Conservation (phyloP, 2,113 vertebrate genomes). For the Ceuthmochares aereus region DNA sequence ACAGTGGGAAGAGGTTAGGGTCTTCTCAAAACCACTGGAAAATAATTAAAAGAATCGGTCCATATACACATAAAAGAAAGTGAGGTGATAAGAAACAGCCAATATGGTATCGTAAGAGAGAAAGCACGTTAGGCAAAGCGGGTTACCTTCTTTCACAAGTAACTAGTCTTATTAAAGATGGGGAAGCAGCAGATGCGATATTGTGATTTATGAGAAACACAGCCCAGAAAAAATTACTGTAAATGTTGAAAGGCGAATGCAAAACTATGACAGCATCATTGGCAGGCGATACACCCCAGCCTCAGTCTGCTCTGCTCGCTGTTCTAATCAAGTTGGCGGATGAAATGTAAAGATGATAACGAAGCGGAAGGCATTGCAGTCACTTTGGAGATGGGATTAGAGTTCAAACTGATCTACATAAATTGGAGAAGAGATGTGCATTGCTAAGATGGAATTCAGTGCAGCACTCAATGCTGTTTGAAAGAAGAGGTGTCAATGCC, state of each 20-base stretch:
- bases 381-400: neutral
- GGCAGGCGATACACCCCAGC: accelerated
- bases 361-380: neutral
- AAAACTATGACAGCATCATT: neutral
- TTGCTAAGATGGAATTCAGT: neutral
- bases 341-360: neutral
- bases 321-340: neutral
- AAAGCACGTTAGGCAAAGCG: neutral
- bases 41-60: neutral
- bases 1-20: accelerated
- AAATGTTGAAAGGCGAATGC: neutral
- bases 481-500: neutral
- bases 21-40: neutral
- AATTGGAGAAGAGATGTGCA: neutral
- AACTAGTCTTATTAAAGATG: neutral
- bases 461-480: accelerated
- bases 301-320: neutral
- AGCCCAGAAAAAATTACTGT: neutral
- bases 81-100: neutral
- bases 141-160: neutral
- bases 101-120: too few species aligned
- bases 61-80: neutral
- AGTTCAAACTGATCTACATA: neutral
- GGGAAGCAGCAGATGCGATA: neutral
- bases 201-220: neutral